These are phyloP conservation scores for Glomeris maerens DNA, from an alignment of 1,140 invertebrate species.

Conservation along the genomic window DNA sequence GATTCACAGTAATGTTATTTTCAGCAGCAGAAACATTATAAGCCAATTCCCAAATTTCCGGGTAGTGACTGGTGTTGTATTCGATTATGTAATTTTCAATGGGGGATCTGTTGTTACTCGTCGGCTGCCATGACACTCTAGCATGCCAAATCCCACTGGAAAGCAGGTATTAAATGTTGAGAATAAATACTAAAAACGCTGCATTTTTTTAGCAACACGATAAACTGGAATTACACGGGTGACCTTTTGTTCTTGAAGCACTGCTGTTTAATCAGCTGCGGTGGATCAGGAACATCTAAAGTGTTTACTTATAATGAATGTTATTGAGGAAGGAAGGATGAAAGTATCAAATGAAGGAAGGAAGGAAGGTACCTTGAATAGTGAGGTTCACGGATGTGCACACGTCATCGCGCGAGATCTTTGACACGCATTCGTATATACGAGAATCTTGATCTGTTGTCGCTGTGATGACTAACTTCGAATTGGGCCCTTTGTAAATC, in stretches of 20 bases:
- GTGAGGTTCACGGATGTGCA: slow-evolving; percentile 70
- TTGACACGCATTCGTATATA: slow-evolving; percentile 87
- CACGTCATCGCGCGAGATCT: slow-evolving; percentile 71
- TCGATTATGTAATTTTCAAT: slow-evolving; percentile 84
- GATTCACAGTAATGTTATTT: slow-evolving; percentile 28
- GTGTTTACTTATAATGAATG: too few species aligned
- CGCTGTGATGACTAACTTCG: slow-evolving; percentile 84
- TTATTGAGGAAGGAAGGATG: too few species aligned
- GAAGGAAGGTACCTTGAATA: slow-evolving; percentile 54
- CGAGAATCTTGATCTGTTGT: slow-evolving; percentile 89
- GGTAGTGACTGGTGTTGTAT: slow-evolving; percentile 86
- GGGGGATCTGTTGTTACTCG: slow-evolving; percentile 84
- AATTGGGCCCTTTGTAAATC: slow-evolving; percentile 45
- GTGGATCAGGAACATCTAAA: too few species aligned
- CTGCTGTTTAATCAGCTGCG: too few species aligned
- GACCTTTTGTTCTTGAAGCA: too few species aligned
- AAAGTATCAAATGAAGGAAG: too few species aligned
- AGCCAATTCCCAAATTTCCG: slow-evolving; percentile 74
- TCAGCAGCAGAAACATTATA: slow-evolving; percentile 65
- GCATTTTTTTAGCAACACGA: too few species aligned
- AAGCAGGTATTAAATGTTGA: too few species aligned
- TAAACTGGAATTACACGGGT: too few species aligned
- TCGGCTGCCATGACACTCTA: slow-evolving; percentile 63
- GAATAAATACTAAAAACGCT: too few species aligned
- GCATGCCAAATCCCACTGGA: slow-evolving; percentile 41